phyloP scores from a whole-genome alignment of 2,797 vertebrate species.

The Channallabes apus region DNA sequence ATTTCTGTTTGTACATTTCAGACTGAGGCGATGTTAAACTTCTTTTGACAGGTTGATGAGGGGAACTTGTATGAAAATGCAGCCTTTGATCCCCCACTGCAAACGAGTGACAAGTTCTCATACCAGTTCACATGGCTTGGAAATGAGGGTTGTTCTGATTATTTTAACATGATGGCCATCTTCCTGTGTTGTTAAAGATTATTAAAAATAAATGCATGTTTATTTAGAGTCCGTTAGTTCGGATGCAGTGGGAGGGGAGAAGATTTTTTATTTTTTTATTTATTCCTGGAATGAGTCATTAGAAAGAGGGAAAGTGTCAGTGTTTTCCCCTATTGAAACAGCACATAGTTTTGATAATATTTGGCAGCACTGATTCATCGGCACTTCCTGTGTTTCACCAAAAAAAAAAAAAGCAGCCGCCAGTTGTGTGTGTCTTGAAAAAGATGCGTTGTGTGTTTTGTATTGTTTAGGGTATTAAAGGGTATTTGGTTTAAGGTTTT shows the following conservation, averaged over 20 bases:
- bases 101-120: slow-evolving; percentile 31
- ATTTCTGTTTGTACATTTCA: slow-evolving; percentile 35
- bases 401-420: background rate
- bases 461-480: slow-evolving; percentile 19
- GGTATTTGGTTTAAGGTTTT: slow-evolving; percentile 21
- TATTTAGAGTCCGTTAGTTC: slow-evolving; percentile 1
- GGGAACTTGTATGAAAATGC: slow-evolving; percentile 18
- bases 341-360: slow-evolving; percentile 8
- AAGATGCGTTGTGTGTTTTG: background rate
- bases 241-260: background rate
- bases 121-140: slow-evolving; percentile 25
- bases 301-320: slow-evolving; percentile 24
- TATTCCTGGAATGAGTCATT: slow-evolving; percentile 39
- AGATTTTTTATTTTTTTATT: background rate
- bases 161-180: background rate
- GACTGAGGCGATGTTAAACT: slow-evolving; percentile 18
- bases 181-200: background rate
- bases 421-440: slow-evolving; percentile 9
- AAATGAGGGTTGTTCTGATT: slow-evolving; percentile 18
- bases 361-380: background rate
- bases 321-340: slow-evolving; percentile 29
- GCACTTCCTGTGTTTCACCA: slow-evolving; percentile 1
- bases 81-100: slow-evolving; percentile 38
- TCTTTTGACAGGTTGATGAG: slow-evolving; percentile 45
- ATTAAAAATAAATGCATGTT: background rate